Evolutionary conservation across 2,888 invertebrate genomes (phyloP).

Genomic region (Dorcus parallelipipedus): DNA sequence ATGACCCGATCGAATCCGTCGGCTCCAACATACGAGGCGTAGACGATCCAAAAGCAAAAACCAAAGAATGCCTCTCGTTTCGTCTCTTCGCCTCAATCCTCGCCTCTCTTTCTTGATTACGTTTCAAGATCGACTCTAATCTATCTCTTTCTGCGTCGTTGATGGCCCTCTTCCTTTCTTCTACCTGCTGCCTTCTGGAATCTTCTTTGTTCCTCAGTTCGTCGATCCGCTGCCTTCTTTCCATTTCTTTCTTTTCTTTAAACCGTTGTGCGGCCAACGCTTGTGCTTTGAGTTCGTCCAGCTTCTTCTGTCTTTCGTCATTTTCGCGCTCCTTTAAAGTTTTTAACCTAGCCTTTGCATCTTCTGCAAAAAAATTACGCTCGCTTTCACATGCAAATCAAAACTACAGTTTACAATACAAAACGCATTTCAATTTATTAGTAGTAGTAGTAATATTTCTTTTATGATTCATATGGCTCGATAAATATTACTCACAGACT

Average conservation of each 20-base stretch:
- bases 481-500: neutral
- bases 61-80: conserved; percentile 70
- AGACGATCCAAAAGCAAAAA: conserved; percentile 89
- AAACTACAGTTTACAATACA: neutral
- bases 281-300: conserved; percentile 86
- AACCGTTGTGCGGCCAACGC: conserved; percentile 85
- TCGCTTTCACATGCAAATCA: neutral
- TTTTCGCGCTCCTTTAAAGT: conserved; percentile 82
- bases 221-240: conserved; percentile 76
- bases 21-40: conserved; percentile 85
- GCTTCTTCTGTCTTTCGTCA: conserved; percentile 82
- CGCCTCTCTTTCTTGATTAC: conserved; percentile 79
- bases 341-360: conserved; percentile 66
- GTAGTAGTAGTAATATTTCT: neutral
- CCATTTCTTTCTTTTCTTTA: conserved; percentile 84
- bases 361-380: conserved; percentile 38
- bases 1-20: conserved; percentile 72
- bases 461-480: neutral
- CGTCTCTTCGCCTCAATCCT: conserved; percentile 72
- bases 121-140: conserved; percentile 79
- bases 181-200: conserved; percentile 68
- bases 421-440: neutral
- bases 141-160: conserved; percentile 86
- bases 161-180: conserved; percentile 85
- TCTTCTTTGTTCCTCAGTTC: conserved; percentile 77